Base-by-base conservation (phyloP, 37 sponge, comb jelly and placozoan genomes). In the Chondrilla cf. caribensis region DNA sequence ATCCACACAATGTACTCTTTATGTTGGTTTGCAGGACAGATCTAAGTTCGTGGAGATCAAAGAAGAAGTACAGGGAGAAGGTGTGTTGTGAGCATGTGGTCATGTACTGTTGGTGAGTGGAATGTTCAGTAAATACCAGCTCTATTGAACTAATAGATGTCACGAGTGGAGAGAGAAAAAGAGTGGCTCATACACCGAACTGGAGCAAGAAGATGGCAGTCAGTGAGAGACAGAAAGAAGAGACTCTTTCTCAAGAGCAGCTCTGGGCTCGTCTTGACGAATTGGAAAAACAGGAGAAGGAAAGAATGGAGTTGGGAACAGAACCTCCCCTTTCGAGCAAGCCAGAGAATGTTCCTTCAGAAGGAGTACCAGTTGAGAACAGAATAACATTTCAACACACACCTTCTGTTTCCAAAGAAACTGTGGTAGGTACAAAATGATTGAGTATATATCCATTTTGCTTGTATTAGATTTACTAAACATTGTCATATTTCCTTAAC, bases 11-110 rank as follows among this genome's bases (percentile, higher is more conserved):
- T 55, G 11, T 11, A 19, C 57, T 55, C 28, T 60, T 70, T 8
- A 0, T 33, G 54, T 44, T 79, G 36, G 64, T 67, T 68, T 17
- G 18, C 35, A 84, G 82, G 85, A 70, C 18, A 58, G 80, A 57
- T 71, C 44, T 8, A 70, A 79, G 25, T 43, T 40, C n/a, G 81
- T 91, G 2, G 91, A 91, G 79, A 91, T 91, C 78, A 84, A 73
- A 44, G 91, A 91, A 42, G 88, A 58, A 54, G 60, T 44, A 14
- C 60, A 58, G 18, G 68, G 76, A 38, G 80, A 77, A 41, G 38
- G 40, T 25, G 82, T 24, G 54, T 33, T 22, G 39, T 31, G 25
- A 39, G 35, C 67, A 54, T 37, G 21, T 64, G n/a, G n/a, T n/a
- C n/a, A n/a, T n/a, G n/a, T n/a, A n/a, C n/a, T n/a, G n/a, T n/a